Evolutionary conservation across 2,113 vertebrate genomes (phyloP).

Genomic region (Riparia riparia): DNA sequence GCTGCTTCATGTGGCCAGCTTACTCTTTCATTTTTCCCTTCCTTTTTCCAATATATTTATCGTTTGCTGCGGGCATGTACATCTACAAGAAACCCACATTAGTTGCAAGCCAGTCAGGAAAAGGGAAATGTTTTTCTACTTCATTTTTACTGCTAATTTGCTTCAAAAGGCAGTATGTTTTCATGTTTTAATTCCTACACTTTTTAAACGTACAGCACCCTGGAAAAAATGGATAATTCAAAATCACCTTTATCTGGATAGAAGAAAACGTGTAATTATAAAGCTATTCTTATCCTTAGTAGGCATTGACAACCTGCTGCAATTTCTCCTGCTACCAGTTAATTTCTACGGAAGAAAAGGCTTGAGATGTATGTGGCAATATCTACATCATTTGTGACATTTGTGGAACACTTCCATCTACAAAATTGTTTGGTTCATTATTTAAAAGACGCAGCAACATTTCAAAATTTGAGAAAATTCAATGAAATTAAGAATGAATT

Average conservation of each 20-base stretch:
- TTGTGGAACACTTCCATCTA: neutral
- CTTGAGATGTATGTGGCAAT: constrained; percentile 3
- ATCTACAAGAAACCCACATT: constrained; percentile 51
- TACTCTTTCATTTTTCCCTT: constrained; percentile 83
- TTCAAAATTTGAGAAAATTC: neutral
- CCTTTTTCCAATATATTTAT: constrained; percentile 83
- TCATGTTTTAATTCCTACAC: constrained; percentile 4
- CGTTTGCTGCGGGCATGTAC: constrained; percentile 48
- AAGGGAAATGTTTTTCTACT: constrained; percentile 7
- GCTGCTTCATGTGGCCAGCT: constrained; percentile 81
- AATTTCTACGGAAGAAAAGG: neutral
- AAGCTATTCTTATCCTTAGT: constrained; percentile 35
- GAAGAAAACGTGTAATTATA: constrained; percentile 27
- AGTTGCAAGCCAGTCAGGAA: neutral
- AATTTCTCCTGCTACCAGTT: neutral
- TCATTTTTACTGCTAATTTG: constrained; percentile 58
- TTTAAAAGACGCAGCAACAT: neutral
- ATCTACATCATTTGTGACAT: neutral
- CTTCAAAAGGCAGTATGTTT: constrained; percentile 53
- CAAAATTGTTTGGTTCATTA: neutral
- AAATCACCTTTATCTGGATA: constrained; percentile 9
- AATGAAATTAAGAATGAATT: neutral
- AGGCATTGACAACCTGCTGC: constrained; percentile 22
- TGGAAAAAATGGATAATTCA: constrained; percentile 16
- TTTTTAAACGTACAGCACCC: constrained; percentile 21